phyloP scores from a whole-genome alignment of 1,140 invertebrate genomes.

The Marisa cornuarietis region DNA sequence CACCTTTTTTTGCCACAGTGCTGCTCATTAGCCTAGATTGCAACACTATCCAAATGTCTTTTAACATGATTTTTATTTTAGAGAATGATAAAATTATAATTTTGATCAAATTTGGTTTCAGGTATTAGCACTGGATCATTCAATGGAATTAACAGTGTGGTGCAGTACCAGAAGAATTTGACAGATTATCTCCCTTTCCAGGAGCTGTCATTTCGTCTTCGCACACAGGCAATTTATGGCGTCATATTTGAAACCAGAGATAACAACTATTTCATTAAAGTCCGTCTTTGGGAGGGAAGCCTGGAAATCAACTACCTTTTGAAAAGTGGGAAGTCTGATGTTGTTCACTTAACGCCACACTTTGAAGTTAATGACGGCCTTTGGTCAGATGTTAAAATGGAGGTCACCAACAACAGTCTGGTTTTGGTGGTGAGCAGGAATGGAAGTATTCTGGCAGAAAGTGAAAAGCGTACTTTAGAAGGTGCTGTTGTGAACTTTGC shows the following conservation, averaged over 20 bases:
- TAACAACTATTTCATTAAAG: conserved; percentile 37
- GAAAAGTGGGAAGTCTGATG: conserved; percentile 16
- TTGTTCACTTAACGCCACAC: neutral
- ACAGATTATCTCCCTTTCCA: neutral
- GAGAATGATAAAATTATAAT: too few species aligned
- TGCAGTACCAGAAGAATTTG: conserved; percentile 22
- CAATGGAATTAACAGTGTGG: conserved; percentile 27
- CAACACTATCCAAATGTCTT: too few species aligned
- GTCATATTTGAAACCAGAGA: conserved; percentile 39
- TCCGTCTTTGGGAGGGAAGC: conserved; percentile 23
- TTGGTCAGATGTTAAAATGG: conserved; percentile 23
- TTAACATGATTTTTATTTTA: too few species aligned
- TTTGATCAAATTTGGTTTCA: conserved; percentile 29
- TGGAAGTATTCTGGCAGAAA: conserved; percentile 9
- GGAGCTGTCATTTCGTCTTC: conserved; percentile 43
- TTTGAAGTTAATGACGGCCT: conserved; percentile 22
- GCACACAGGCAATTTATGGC: conserved; percentile 47
- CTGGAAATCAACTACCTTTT: conserved; percentile 37
- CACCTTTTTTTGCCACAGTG: too few species aligned
- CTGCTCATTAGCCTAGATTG: too few species aligned
- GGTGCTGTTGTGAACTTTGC: neutral
- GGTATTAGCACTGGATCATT: conserved; percentile 53
- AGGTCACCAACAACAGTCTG: neutral
- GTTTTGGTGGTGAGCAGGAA: neutral
- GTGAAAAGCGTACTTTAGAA: neutral